Percentiles rank a stretch among this genome's conserved stretches.
phyloP scores from a whole-genome alignment of 2,888 invertebrate genomes.

The Scotopteryx bipunctaria region DNA sequence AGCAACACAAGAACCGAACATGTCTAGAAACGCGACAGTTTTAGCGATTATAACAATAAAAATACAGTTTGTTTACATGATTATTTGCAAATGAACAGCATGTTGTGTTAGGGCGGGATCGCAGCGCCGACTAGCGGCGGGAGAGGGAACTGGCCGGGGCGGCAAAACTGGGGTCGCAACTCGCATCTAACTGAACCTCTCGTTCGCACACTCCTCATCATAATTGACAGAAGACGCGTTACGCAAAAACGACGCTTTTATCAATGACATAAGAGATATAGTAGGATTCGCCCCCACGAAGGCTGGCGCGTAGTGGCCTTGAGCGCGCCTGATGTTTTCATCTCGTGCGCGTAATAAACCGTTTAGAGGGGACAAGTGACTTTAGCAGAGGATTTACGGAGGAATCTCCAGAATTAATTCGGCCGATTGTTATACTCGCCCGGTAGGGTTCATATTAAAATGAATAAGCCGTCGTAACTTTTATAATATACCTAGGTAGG shows the following conservation, averaged over 20 bases:
- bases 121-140: slow-evolving; percentile 78
- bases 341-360: slow-evolving; percentile 80
- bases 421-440: slow-evolving; percentile 58
- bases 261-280: slow-evolving; percentile 76
- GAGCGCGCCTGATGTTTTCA: slow-evolving; percentile 79
- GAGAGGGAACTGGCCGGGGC: slow-evolving; percentile 61
- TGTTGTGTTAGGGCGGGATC: slow-evolving; percentile 75
- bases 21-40: slow-evolving; percentile 40
- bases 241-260: slow-evolving; percentile 78
- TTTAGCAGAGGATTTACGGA: slow-evolving; percentile 77
- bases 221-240: slow-evolving; percentile 61
- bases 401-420: slow-evolving; percentile 78
- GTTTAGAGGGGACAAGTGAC: slow-evolving; percentile 77
- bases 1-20: slow-evolving; percentile 46
- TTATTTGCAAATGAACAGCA: slow-evolving; percentile 59
- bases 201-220: slow-evolving; percentile 63
- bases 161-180: slow-evolving; percentile 49
- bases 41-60: slow-evolving; percentile 47
- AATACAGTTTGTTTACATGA: slow-evolving; percentile 76
- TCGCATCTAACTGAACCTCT: slow-evolving; percentile 54
- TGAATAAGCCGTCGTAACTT: too few species aligned
- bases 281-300: slow-evolving; percentile 50
- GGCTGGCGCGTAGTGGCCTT: slow-evolving; percentile 69
- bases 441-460: slow-evolving; percentile 3
- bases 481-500: too few species aligned